Evolutionary conservation across 1,140 invertebrate species (phyloP).

Genomic region (Caerostris darwini): DNA sequence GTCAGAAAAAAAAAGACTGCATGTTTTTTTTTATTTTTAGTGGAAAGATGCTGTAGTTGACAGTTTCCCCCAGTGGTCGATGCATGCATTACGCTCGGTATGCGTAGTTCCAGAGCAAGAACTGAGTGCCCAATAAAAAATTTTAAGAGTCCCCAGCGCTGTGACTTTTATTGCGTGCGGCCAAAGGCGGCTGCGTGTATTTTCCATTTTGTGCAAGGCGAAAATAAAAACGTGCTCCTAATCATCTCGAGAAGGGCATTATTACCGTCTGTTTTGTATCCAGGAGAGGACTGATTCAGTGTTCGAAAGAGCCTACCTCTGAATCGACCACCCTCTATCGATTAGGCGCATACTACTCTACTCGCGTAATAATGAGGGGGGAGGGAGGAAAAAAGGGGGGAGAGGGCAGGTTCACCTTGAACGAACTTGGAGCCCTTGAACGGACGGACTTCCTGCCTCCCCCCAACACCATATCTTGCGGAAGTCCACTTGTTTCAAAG

Average conservation of each 20-base stretch:
- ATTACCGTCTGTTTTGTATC: conserved; percentile 37
- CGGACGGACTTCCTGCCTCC: background rate
- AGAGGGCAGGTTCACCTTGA: conserved; percentile 61
- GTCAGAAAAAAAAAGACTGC: too few relatives aligned
- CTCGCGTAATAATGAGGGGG: background rate
- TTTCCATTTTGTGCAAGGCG: background rate
- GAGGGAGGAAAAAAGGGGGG: background rate
- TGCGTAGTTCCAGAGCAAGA: background rate
- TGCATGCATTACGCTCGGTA: background rate
- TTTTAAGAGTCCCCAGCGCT: background rate
- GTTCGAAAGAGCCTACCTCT: conserved; percentile 35
- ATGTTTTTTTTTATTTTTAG: too few relatives aligned
- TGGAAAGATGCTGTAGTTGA: too few relatives aligned
- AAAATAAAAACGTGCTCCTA: conserved; percentile 26
- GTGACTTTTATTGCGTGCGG: conserved; percentile 4
- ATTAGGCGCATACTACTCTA: conserved; percentile 40
- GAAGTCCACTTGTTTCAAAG: conserved; percentile 5
- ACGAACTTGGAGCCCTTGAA: conserved; percentile 44
- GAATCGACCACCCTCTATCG: conserved; percentile 58
- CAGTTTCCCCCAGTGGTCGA: background rate
- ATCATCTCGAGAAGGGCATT: conserved; percentile 33
- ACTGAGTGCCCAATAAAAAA: background rate
- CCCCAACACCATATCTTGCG: background rate
- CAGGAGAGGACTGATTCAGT: conserved; percentile 17
- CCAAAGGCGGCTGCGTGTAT: background rate